Conservation (phyloP, 2,113 vertebrate genomes). For the Pelodiscus sinensis region DNA sequence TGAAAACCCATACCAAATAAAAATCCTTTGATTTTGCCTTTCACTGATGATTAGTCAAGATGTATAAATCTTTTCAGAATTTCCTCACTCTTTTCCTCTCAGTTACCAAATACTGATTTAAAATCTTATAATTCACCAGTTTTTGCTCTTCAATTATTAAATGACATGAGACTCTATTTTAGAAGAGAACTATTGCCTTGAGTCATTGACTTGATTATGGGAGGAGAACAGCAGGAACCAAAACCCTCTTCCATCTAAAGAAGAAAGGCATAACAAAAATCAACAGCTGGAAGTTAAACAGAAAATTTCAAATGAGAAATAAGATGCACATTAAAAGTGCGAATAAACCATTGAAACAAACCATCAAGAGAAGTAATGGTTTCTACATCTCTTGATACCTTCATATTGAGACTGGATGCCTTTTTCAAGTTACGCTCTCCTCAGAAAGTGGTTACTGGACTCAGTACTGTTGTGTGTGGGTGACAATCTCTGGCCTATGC, state of each 20-base stretch:
- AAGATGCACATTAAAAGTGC: background rate
- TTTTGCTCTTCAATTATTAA: background rate
- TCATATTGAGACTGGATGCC: background rate
- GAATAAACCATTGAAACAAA: background rate
- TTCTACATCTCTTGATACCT: background rate
- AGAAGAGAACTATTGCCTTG: background rate
- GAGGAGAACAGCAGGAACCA: background rate
- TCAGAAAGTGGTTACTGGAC: background rate
- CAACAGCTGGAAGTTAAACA: background rate
- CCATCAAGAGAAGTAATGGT: background rate
- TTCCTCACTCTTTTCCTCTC: background rate
- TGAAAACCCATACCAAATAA: background rate
- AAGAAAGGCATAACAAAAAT: background rate
- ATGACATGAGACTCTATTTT: background rate
- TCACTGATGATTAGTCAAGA: background rate
- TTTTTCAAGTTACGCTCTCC: background rate
- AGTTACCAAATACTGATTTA: background rate
- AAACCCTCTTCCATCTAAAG: background rate
- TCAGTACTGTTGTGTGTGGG: background rate
- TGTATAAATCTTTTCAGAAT: background rate
- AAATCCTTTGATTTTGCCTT: background rate
- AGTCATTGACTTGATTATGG: background rate
- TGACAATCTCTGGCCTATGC: background rate
- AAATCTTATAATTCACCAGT: background rate
- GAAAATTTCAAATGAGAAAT: background rate